These are phyloP conservation scores for Ophion slaviceki DNA, from an alignment of 2,888 invertebrate species.

Conservation along the genomic window DNA sequence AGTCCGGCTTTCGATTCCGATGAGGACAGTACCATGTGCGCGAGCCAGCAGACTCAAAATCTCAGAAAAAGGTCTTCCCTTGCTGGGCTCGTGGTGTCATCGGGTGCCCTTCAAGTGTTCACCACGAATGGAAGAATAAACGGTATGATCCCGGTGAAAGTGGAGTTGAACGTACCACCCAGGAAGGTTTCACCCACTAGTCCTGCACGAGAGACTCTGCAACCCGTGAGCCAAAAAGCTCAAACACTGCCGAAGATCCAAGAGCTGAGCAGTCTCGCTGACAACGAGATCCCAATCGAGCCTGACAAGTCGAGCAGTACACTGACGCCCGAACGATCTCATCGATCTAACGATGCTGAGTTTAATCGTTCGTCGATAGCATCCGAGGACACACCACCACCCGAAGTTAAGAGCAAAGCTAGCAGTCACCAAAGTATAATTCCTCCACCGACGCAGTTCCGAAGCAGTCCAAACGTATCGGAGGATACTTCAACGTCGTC, in stretches of 20 bases:
- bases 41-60: slow-evolving; percentile 78
- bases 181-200: slow-evolving; percentile 80
- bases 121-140: slow-evolving; percentile 78
- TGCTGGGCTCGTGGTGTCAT: slow-evolving; percentile 89
- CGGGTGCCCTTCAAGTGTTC: slow-evolving; percentile 85
- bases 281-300: slow-evolving; percentile 85
- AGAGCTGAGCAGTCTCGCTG: slow-evolving; percentile 86
- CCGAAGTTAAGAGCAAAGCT: slow-evolving; percentile 70
- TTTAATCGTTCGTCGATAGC: slow-evolving; percentile 61
- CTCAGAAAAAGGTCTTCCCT: slow-evolving; percentile 87
- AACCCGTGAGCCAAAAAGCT: slow-evolving; percentile 74
- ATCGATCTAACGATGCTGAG: slow-evolving; percentile 72
- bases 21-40: slow-evolving; percentile 90
- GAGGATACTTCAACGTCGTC: slow-evolving; percentile 85
- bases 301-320: slow-evolving; percentile 80
- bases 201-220: slow-evolving; percentile 73
- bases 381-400: slow-evolving; percentile 74
- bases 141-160: slow-evolving; percentile 76
- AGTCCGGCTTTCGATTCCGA: slow-evolving; percentile 98
- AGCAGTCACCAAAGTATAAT: slow-evolving; percentile 87
- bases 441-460: slow-evolving; percentile 90
- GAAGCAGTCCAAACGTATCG: slow-evolving; percentile 88
- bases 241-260: slow-evolving; percentile 87
- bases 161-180: slow-evolving; percentile 71
- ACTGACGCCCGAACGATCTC: slow-evolving; percentile 81